Evolutionary conservation across 2,113 vertebrate genomes (phyloP), one percentile per base, ranked within the genome.

Genomic region (Alethe castanea): DNA sequence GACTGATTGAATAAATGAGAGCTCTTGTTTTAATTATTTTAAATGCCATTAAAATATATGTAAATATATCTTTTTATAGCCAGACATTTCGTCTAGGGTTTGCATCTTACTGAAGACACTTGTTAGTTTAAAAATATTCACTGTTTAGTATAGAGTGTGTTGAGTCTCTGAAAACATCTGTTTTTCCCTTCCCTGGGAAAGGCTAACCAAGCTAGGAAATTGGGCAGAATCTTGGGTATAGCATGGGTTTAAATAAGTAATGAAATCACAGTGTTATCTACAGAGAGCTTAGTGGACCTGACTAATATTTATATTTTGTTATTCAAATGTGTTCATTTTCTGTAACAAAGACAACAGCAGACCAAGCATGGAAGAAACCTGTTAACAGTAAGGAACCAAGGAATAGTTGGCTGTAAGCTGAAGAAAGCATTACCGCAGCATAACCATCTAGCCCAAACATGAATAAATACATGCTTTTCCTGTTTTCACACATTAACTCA

Each of bases 61-160:
- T 90, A 96, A 96, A 96, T 94, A 88, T 64, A 54, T 86, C 95
- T 95, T 96, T 93, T 94, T 95, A 93, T 96, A 96, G 67, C n/a
- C 44, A 96, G 96, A 95, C 60, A 62, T 86, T 94, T 92, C 0
- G 6, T 90, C 94, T 96, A 54, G 42, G 44, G 6, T 62, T 91
- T 95, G 60, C 40, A 57, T 92, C 76, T 86, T 67, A 64, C n/a
- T 83, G 67, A 86, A 94, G n/a, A 11, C 28, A 78, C 60, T 90
- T 70, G 19, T 65, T 53, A 73, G 26, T 73, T 93, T 64, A 83
- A 88, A 94, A 90, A 83, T 2, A 0, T 35, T 85, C 45, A 22
- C 65, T 54, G 35, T 59, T 88, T 70, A 71, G 12, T 86, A 28
- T 19, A 42, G 87, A 67, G n/a, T 69, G 48, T 53, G 6, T 12